Base-by-base conservation (phyloP, 1,140 invertebrate species). In the Cephus cinctus region DNA sequence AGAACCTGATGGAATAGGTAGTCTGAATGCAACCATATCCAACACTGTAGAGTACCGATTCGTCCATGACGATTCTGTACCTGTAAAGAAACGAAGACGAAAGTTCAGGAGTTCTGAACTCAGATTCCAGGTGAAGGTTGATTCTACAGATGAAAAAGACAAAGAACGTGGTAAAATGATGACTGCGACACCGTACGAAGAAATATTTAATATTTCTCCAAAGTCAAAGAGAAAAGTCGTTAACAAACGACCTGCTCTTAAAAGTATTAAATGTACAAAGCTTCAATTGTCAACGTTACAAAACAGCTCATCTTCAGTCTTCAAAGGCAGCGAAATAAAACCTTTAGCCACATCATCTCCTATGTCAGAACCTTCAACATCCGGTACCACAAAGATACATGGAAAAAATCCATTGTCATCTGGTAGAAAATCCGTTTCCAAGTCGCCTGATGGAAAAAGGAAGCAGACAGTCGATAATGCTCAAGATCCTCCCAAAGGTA, bases 161-260 rank as follows among this genome's bases (percentile, higher is more conserved):
- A 31, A 47, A 19, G 40, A 49, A 47, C 38, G 48, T 43, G 21
- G 39, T 30, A 55, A 51, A 54, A 5, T 56, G 15, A 35, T 59
- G 36, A 61, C 48, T 4, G 54, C 61, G 2, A 68, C 61, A 0
- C 18, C 56, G 4, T 65, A 53, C 31, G 55, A 67, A 18, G 71
- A 74, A 31, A 51, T 75, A 41, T 73, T 70, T 30, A 63, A 62
- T 43, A 30, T 61, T 0, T 30, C 50, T 1, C 67, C 70, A 3
- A 62, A 56, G 19, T 52, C 40, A 30, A 49, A 4, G 66, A 53
- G 3, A 69, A 57, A 39, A 52, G 42, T 36, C 3, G 8, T 36
- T 9, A 35, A 14, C 9, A 43, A 38, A 30, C 27, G 20, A 9
- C 18, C 3, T 11, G 1, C 39, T 22, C 31, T 2, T 19, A 23